phyloP scores from a whole-genome alignment of 2,888 invertebrate species.

The Dryobota labecula region DNA sequence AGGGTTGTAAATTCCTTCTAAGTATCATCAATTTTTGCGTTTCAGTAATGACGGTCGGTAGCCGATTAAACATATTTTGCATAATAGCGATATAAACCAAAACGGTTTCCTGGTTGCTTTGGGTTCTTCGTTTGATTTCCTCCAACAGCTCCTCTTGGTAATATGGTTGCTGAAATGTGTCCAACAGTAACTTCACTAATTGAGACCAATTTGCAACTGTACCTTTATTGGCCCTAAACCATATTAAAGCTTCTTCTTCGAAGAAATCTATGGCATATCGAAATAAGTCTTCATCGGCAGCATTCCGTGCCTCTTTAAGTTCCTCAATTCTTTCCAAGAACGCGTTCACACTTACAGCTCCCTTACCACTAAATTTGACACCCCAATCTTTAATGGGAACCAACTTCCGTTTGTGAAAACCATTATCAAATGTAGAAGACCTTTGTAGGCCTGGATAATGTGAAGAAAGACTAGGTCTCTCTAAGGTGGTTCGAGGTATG shows the following conservation, averaged over 20 bases:
- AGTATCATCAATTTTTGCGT: neutral
- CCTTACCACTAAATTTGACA: slow-evolving; percentile 17
- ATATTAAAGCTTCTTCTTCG: slow-evolving; percentile 40
- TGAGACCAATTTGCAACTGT: slow-evolving; percentile 1
- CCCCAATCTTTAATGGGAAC: slow-evolving; percentile 16
- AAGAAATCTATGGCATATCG: too few species aligned
- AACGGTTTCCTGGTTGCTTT: neutral
- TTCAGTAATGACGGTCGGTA: neutral
- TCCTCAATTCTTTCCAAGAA: slow-evolving; percentile 24
- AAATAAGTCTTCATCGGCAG: slow-evolving; percentile 15
- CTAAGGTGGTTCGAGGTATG: neutral
- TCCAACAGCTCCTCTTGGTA: too few species aligned
- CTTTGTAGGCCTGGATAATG: slow-evolving; percentile 5
- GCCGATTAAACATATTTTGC: slow-evolving; percentile 3
- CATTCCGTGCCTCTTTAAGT: slow-evolving; percentile 24
- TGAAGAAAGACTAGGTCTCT: neutral
- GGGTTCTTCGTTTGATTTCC: slow-evolving; percentile 28
- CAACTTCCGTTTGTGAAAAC: slow-evolving; percentile 13
- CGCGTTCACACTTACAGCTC: slow-evolving; percentile 1
- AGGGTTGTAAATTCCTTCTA: neutral
- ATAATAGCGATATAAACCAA: neutral
- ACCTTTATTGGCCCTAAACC: slow-evolving; percentile 40
- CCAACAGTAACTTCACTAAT: slow-evolving; percentile 10
- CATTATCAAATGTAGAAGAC: slow-evolving; percentile 17
- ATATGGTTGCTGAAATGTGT: slow-evolving; percentile 11